Evolutionary conservation across 2,797 vertebrate species (phyloP).

Genomic region (Chrysocyon brachyurus): DNA sequence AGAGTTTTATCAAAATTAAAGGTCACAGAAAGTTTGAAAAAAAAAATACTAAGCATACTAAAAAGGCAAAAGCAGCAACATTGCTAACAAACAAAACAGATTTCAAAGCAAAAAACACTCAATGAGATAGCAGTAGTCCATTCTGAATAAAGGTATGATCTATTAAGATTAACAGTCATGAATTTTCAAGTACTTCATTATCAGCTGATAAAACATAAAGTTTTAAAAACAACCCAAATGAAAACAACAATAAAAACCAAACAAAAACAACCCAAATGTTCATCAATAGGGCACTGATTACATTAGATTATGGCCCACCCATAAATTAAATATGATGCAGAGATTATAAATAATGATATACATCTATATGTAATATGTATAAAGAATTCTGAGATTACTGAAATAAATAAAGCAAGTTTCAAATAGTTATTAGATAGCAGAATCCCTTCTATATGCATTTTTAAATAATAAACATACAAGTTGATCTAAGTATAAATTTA

Average conservation of each 20-base stretch:
- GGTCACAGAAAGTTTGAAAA: not conserved
- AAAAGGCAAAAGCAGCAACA: constrained; percentile 10
- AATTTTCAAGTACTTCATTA: constrained; percentile 1
- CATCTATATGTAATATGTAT: not conserved
- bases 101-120: constrained; percentile 47
- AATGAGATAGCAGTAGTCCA: not conserved
- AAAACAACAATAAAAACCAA: no score
- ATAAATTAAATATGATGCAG: constrained; percentile 9
- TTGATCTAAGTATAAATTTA: not conserved
- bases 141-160: not conserved
- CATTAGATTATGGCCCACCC: not conserved
- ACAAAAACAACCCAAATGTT: not conserved
- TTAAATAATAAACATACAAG: not conserved
- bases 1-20: constrained; percentile 17
- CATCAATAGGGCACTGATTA: not conserved
- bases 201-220: not conserved
- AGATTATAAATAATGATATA: not conserved
- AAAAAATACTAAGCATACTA: not conserved
- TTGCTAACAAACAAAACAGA: not conserved
- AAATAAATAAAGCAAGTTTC: constrained; percentile 47
- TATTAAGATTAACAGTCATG: not conserved
- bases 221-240: not conserved
- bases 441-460: not conserved
- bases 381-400: not conserved
- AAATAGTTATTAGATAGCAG: not conserved